Evolutionary conservation across 2,113 vertebrate genomes (phyloP).

Genomic region (Neodon shergylaensis): DNA sequence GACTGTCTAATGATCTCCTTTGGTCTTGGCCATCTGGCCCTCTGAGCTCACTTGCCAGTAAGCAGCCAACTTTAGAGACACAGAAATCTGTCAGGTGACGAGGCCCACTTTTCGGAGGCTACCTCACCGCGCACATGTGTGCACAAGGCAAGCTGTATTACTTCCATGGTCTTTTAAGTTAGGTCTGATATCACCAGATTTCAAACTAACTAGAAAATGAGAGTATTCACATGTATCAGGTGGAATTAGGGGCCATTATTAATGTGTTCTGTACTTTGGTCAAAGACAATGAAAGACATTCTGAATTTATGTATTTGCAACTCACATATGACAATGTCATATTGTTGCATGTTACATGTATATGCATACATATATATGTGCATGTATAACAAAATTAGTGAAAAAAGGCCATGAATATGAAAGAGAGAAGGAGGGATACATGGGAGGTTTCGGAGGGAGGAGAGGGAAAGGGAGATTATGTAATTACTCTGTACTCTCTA

Average conservation of each 20-base stretch:
- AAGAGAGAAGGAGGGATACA: not conserved
- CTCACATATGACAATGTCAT: not conserved
- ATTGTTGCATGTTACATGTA: not conserved
- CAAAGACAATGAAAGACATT: not conserved
- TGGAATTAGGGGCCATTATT: not conserved
- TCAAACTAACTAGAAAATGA: not conserved
- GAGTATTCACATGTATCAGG: not conserved
- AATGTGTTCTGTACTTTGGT: not conserved
- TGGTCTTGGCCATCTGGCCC: slow-evolving; percentile 85
- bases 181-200: not conserved
- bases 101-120: not conserved
- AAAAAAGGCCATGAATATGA: not conserved
- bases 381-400: not conserved
- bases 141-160: not conserved
- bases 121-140: not conserved
- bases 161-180: not conserved
- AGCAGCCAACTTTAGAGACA: slow-evolving; percentile 71
- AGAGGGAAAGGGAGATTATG: not conserved
- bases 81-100: not conserved
- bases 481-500: not conserved
- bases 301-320: not conserved
- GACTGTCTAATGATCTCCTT: slow-evolving; percentile 76
- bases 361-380: not conserved
- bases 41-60: slow-evolving; percentile 71
- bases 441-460: not conserved